A percentile compares a stretch with the other conserved stretches of the same genome.
Conservation (phyloP, 2,797 vertebrate genomes). For the Amazonetta brasiliensis region DNA sequence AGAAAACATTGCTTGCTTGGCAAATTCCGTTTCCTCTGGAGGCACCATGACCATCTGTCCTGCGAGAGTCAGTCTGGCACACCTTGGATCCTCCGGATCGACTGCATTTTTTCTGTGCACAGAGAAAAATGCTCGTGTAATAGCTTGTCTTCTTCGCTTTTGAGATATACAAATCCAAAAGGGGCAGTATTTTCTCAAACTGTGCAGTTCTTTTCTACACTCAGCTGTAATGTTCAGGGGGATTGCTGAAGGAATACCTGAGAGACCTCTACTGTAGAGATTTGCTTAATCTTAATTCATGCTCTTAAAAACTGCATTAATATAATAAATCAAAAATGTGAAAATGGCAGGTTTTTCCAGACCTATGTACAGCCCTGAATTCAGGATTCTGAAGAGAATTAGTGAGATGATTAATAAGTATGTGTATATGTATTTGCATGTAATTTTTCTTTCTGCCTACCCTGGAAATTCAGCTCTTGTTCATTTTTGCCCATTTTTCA, state of each 20-base stretch:
- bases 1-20: slow-evolving; percentile 92
- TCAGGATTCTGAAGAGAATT: not conserved
- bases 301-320: not conserved
- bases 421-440: not conserved
- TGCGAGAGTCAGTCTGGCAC: slow-evolving; percentile 85
- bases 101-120: slow-evolving; percentile 77
- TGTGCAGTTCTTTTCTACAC: not conserved
- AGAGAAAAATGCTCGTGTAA: slow-evolving; percentile 44
- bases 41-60: slow-evolving; percentile 88
- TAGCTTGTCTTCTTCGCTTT: not conserved
- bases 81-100: slow-evolving; percentile 89
- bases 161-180: not conserved
- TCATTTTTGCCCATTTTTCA: not conserved
- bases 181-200: not conserved
- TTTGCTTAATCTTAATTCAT: not conserved
- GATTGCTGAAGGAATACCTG: not conserved
- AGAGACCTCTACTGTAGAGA: not conserved
- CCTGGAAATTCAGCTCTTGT: not conserved
- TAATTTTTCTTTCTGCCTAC: not conserved
- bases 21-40: slow-evolving; percentile 87
- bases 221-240: not conserved
- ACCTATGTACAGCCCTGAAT: not conserved
- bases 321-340: not conserved
- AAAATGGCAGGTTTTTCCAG: not conserved
- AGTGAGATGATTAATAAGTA: not conserved